Conservation (phyloP, 2,888 invertebrate species). For the Crioceris asparagi region DNA sequence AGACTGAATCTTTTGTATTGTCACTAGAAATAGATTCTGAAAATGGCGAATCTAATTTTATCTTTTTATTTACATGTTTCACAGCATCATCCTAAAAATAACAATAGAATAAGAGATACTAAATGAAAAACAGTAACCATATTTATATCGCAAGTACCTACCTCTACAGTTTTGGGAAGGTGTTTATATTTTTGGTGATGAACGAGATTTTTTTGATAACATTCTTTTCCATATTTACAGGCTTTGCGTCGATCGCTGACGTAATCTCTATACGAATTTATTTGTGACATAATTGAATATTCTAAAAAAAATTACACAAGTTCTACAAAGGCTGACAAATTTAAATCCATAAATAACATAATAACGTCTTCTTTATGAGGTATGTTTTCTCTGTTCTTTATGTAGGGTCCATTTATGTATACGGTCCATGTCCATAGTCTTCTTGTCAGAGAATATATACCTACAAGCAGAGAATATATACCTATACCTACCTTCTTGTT, state of each 20-base stretch:
- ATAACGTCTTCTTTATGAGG: too few relatives aligned
- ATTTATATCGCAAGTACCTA: conserved; percentile 20
- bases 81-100: conserved; percentile 7
- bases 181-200: conserved; percentile 70
- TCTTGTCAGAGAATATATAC: too few relatives aligned
- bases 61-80: conserved; percentile 12
- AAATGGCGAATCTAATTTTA: conserved; percentile 13
- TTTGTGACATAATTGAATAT: too few relatives aligned
- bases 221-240: conserved; percentile 69
- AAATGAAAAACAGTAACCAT: conserved; percentile 6
- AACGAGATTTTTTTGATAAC: conserved; percentile 70
- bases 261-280: conserved; percentile 22
- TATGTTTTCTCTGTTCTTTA: too few relatives aligned
- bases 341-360: too few relatives aligned
- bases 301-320: too few relatives aligned
- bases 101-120: conserved; percentile 4
- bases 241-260: conserved; percentile 38
- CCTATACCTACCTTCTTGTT: too few relatives aligned
- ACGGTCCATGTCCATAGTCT: too few relatives aligned
- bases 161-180: conserved; percentile 47
- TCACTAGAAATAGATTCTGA: too few relatives aligned
- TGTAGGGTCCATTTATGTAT: too few relatives aligned
- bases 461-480: too few relatives aligned
- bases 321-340: too few relatives aligned
- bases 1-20: background rate